A percentile compares a stretch with the other conserved stretches of the same genome.
These are phyloP conservation scores for Geothlypis trichas DNA, from an alignment of 2,113 vertebrate species.

Conservation along the genomic window DNA sequence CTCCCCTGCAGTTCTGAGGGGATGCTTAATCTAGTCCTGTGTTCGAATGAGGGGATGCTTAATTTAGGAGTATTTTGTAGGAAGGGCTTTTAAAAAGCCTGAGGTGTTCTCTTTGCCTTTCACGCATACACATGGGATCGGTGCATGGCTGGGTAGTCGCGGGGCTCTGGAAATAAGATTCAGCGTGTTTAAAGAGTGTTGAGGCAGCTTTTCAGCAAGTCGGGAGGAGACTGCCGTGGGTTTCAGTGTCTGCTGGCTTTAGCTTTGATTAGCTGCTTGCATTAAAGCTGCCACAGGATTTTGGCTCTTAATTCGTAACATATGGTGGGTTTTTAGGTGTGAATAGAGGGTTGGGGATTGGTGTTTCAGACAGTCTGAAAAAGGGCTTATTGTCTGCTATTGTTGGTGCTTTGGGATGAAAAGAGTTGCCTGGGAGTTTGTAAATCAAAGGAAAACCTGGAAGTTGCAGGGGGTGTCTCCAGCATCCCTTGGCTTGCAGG, in stretches of 20 bases:
- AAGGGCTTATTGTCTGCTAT: not conserved
- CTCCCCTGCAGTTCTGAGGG: not conserved
- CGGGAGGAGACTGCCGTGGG: not conserved
- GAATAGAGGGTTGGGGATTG: not conserved
- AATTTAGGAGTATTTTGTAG: not conserved
- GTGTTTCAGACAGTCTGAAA: not conserved
- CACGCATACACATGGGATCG: not conserved
- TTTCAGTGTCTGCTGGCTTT: not conserved
- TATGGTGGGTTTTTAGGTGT: not conserved
- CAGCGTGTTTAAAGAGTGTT: not conserved
- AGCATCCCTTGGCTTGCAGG: not conserved
- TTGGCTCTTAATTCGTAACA: not conserved
- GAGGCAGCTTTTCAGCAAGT: not conserved
- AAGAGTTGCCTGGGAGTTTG: not conserved
- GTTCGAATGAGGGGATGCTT: not conserved
- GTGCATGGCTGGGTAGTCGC: not conserved
- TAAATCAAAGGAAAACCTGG: not conserved
- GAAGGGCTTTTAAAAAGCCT: not conserved
- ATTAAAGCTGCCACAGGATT: not conserved
- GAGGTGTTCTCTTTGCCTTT: not conserved
- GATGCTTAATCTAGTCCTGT: not conserved
- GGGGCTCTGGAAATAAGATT: not conserved
- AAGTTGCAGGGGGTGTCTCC: not conserved
- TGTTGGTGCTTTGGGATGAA: not conserved
- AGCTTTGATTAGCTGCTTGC: not conserved